Conservation (phyloP, 2,113 vertebrate species). For the Myrmecophaga tridactyla region DNA sequence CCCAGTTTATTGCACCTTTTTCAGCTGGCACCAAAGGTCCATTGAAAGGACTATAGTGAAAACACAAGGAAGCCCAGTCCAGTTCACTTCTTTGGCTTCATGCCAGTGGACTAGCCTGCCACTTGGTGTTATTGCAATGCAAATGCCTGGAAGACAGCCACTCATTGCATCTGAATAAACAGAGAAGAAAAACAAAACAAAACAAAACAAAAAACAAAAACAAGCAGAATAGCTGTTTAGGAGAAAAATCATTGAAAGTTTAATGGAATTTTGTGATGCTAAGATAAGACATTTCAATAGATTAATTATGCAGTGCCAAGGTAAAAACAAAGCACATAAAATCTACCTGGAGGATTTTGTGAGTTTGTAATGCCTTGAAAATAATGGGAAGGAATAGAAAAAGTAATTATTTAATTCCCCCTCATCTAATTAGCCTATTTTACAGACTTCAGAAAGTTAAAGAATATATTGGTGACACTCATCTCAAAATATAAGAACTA, state of each 20-base stretch:
- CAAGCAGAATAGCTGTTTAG: conserved; percentile 32
- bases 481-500: neutral
- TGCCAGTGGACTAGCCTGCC: conserved; percentile 45
- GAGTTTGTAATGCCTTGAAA: neutral
- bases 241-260: conserved; percentile 50
- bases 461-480: neutral
- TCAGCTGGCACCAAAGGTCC: conserved; percentile 61
- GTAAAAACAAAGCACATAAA: neutral
- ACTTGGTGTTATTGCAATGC: conserved; percentile 59
- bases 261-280: neutral
- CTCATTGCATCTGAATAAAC: conserved; percentile 51
- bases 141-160: conserved; percentile 64
- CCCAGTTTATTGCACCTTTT: conserved; percentile 64
- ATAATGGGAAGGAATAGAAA: neutral
- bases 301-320: conserved; percentile 38
- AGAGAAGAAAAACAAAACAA: neutral
- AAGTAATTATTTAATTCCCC: neutral
- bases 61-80: conserved; percentile 27
- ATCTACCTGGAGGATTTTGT: neutral
- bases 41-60: conserved; percentile 66
- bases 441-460: neutral
- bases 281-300: neutral
- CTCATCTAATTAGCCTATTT: neutral
- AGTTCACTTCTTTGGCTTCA: conserved; percentile 59
- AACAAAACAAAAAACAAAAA: neutral